Conservation (phyloP, 2,888 invertebrate species). For the Acanthosepion esculentum region DNA sequence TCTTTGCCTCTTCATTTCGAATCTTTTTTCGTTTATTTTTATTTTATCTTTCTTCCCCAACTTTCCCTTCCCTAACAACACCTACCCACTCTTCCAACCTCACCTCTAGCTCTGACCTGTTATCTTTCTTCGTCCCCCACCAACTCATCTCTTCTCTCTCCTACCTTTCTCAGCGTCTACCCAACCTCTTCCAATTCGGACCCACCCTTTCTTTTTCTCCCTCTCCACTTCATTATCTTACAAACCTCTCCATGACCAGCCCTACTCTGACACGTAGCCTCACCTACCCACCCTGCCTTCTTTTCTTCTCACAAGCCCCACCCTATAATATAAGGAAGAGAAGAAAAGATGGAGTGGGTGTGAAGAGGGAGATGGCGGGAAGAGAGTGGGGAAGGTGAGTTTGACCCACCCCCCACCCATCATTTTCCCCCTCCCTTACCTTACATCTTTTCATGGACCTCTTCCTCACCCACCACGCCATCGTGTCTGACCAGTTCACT, state of each 20-base stretch:
- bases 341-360: background rate
- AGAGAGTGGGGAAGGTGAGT: background rate
- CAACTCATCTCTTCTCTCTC: no score
- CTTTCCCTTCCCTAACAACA: no score
- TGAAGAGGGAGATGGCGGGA: background rate
- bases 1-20: no score
- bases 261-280: conserved; percentile 33
- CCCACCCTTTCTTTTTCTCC: no score
- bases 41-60: no score
- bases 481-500: background rate
- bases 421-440: background rate
- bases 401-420: background rate
- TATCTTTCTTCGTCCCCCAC: no score
- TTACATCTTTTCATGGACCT: background rate
- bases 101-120: no score
- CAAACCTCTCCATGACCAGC: background rate
- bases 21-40: no score
- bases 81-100: no score
- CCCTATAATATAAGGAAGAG: conserved; percentile 15
- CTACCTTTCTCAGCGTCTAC: no score
- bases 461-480: background rate
- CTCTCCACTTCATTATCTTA: no score
- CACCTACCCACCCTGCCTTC: background rate
- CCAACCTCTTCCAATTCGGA: no score
- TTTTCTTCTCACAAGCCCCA: background rate